Percentiles rank a stretch among this genome's conserved stretches.
These are phyloP conservation scores for Biston betularia DNA, from an alignment of 2,888 invertebrate species.

Conservation along the genomic window DNA sequence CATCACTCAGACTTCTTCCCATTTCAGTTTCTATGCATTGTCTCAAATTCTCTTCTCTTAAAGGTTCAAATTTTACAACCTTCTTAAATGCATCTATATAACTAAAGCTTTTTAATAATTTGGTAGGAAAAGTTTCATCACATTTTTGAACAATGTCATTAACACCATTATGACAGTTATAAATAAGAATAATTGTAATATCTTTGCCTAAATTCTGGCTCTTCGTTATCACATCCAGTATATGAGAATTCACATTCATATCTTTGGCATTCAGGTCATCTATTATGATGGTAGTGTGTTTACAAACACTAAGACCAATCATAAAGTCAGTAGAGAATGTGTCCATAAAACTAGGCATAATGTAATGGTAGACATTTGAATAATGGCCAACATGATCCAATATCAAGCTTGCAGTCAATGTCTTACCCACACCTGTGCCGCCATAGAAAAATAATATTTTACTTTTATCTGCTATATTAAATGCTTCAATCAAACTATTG, in stretches of 20 bases:
- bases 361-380: constrained; percentile 77
- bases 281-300: constrained; percentile 66
- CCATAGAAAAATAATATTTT: constrained; percentile 76
- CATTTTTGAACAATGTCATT: constrained; percentile 59
- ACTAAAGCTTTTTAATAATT: constrained; percentile 56
- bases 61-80: constrained; percentile 65
- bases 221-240: constrained; percentile 63
- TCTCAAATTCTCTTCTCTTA: constrained; percentile 63
- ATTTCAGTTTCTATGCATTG: constrained; percentile 72
- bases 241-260: constrained; percentile 53
- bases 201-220: constrained; percentile 63
- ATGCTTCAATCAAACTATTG: constrained; percentile 56
- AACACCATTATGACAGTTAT: constrained; percentile 64
- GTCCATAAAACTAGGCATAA: constrained; percentile 71
- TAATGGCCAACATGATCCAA: constrained; percentile 60
- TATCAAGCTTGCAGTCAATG: constrained; percentile 67
- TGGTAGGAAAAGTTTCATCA: constrained; percentile 55
- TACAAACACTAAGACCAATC: constrained; percentile 70
- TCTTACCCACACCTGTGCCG: constrained; percentile 80
- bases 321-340: constrained; percentile 66
- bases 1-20: constrained; percentile 48
- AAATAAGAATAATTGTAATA: constrained; percentile 71
- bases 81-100: constrained; percentile 59
- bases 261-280: constrained; percentile 70
- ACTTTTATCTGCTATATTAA: constrained; percentile 54